Conservation (phyloP, 2,888 invertebrate species). For the Branchipolynoe longqiensis region DNA sequence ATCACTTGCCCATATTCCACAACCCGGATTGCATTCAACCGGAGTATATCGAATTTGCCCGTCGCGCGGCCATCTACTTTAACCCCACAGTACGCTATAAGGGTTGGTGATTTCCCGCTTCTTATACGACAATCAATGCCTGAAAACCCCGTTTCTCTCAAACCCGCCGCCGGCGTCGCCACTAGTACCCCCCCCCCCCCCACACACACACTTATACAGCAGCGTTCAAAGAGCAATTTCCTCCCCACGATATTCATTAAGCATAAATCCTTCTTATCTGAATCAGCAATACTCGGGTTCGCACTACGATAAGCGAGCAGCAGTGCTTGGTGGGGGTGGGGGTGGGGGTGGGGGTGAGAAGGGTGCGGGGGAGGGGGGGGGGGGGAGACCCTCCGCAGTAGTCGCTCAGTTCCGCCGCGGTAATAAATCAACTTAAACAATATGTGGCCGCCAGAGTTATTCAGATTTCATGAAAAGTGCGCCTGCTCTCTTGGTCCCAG, state of each 20-base stretch:
- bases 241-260: conserved; percentile 45
- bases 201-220: no score
- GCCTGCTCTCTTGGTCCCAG: conserved; percentile 46
- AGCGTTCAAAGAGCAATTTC: conserved; percentile 49
- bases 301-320: conserved; percentile 25
- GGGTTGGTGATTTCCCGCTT: conserved; percentile 18
- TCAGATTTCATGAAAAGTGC: conserved; percentile 48
- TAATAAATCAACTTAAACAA: conserved; percentile 55
- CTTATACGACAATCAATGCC: conserved; percentile 45
- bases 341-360: no score
- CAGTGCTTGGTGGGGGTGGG: no score
- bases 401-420: no score
- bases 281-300: conserved; percentile 20
- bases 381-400: no score
- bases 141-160: no score
- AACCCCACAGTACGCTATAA: conserved; percentile 9
- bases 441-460: conserved; percentile 48
- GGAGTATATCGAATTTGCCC: neutral
- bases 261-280: conserved; percentile 44
- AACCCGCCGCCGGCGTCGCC: no score
- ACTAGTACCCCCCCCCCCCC: no score
- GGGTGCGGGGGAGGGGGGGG: no score
- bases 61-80: conserved; percentile 21
- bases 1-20: neutral
- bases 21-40: conserved; percentile 26